Evolutionary conservation across 2,797 vertebrate species (phyloP).

Genomic region (Synanceia verrucosa): DNA sequence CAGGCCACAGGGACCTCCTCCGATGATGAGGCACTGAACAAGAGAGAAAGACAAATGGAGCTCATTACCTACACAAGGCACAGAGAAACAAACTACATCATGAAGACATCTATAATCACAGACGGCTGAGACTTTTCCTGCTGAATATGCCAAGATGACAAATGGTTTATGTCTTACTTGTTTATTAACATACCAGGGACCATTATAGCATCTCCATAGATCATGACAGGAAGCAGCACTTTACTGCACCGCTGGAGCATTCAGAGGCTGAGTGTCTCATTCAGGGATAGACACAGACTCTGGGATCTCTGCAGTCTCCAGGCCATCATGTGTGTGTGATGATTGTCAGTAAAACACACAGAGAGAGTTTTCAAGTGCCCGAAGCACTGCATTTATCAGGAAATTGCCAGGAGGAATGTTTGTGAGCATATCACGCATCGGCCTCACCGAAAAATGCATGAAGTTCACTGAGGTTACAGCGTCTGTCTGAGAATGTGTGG

Average conservation of each 20-base stretch:
- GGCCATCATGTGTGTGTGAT: neutral
- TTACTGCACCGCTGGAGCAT: slow-evolving; percentile 19
- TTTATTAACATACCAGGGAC: slow-evolving; percentile 35
- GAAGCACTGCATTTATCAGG: slow-evolving; percentile 21
- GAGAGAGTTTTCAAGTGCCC: neutral
- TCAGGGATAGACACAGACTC: slow-evolving; percentile 16
- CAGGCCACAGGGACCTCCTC: slow-evolving; percentile 95
- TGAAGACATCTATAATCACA: slow-evolving; percentile 18
- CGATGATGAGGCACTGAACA: slow-evolving; percentile 93
- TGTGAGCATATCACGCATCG: slow-evolving; percentile 48
- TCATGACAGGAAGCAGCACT: slow-evolving; percentile 19
- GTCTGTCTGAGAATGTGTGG: slow-evolving; percentile 77
- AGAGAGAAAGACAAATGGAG: slow-evolving; percentile 28
- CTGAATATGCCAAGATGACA: neutral
- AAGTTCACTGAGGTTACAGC: slow-evolving; percentile 66
- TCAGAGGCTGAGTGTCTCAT: slow-evolving; percentile 30
- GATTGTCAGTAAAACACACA: slow-evolving; percentile 17
- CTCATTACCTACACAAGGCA: slow-evolving; percentile 15
- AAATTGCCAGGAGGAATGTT: slow-evolving; percentile 11
- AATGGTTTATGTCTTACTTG: slow-evolving; percentile 10
- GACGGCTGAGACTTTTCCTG: slow-evolving; percentile 1
- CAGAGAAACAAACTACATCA: neutral
- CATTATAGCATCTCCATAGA: neutral
- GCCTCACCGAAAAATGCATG: slow-evolving; percentile 65
- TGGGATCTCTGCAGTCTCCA: neutral